Evolutionary conservation across 1,140 invertebrate genomes (phyloP).

Genomic region (Diploscapter pachys): DNA sequence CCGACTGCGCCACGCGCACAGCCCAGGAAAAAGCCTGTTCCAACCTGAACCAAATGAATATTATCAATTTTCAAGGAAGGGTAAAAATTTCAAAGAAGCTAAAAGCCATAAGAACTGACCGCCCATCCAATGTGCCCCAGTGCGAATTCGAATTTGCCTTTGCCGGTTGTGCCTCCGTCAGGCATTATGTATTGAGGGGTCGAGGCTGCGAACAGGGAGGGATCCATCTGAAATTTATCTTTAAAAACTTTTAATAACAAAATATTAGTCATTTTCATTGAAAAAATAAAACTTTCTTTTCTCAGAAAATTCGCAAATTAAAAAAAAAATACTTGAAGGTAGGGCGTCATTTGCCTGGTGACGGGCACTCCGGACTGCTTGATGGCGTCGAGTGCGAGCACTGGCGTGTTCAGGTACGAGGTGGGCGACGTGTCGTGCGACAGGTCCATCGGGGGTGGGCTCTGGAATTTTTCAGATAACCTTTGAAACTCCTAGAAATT

Average conservation of each 20-base stretch:
- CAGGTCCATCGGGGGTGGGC: no score
- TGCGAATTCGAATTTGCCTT: constrained; percentile 40
- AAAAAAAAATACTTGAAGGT: constrained; percentile 34
- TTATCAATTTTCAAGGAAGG: background rate
- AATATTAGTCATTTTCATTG: background rate
- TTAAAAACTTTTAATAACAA: background rate
- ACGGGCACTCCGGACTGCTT: constrained; percentile 37
- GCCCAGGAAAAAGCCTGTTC: constrained; percentile 36
- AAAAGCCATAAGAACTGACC: background rate
- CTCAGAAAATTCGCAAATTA: background rate
- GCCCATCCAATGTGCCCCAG: constrained; percentile 40
- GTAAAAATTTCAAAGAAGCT: background rate
- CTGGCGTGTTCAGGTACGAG: constrained; percentile 20
- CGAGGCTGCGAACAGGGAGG: constrained; percentile 36
- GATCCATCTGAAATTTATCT: constrained; percentile 37
- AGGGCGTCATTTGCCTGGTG: constrained; percentile 37
- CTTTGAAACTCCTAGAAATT: no score
- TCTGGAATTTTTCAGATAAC: no score
- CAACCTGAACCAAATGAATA: constrained; percentile 11
- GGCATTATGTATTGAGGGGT: constrained; percentile 40
- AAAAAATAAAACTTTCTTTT: constrained; percentile 2
- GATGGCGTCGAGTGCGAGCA: constrained; percentile 39
- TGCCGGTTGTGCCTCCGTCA: constrained; percentile 32
- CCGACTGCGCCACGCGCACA: no score
- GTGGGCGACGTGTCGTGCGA: constrained; percentile 6